Evolutionary conservation across 2,888 invertebrate genomes (phyloP).

Genomic region (Scaptomyza caliginosa): DNA sequence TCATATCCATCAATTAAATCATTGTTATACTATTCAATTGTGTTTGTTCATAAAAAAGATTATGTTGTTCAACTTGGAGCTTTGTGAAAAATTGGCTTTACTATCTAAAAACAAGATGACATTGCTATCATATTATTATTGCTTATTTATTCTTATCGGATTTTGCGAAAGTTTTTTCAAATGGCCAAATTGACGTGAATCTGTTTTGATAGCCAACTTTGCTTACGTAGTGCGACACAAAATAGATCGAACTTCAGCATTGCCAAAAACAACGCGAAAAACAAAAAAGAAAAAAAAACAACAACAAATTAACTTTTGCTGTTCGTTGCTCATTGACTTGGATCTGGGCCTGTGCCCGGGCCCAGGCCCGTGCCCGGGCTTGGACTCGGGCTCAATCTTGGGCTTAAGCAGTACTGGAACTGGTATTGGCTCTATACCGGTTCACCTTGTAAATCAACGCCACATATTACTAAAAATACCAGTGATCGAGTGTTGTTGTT

Average conservation of each 20-base stretch:
- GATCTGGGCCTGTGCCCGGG: neutral
- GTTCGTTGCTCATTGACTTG: constrained; percentile 2
- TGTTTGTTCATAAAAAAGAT: too few species aligned
- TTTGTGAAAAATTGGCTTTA: too few species aligned
- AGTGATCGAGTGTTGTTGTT: constrained; percentile 56
- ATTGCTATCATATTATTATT: constrained; percentile 15
- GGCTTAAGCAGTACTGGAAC: constrained; percentile 49
- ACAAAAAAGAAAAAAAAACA: neutral
- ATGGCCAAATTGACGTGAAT: constrained; percentile 27
- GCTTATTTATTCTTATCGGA: constrained; percentile 17
- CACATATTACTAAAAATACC: constrained; percentile 73
- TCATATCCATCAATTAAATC: too few species aligned
- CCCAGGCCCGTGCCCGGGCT: constrained; percentile 4
- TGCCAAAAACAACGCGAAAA: constrained; percentile 24
- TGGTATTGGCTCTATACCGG: constrained; percentile 72
- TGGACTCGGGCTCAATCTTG: neutral
- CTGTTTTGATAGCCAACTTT: too few species aligned
- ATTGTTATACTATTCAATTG: too few species aligned
- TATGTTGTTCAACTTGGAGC: too few species aligned
- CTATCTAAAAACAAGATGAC: too few species aligned
- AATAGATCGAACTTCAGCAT: constrained; percentile 31
- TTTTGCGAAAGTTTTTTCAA: constrained; percentile 29
- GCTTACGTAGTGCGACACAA: constrained; percentile 10
- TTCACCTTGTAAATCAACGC: constrained; percentile 76
- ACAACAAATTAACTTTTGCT: constrained; percentile 15